Evolutionary conservation across 2,113 vertebrate genomes (phyloP).

Genomic region (Syrrhaptes paradoxus): DNA sequence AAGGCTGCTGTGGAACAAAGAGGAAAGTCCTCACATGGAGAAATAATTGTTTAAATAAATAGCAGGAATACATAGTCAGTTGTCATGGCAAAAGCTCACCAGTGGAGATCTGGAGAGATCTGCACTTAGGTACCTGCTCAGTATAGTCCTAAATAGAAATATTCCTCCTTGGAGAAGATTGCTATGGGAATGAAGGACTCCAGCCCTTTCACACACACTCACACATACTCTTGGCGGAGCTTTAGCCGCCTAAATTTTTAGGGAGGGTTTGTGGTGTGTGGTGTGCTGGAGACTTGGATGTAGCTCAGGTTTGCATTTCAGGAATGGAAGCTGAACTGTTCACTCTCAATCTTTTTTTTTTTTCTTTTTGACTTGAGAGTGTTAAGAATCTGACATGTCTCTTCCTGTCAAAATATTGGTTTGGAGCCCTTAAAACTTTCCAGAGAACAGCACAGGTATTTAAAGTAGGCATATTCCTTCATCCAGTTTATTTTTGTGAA

Average conservation of each 20-base stretch:
- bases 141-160: background rate
- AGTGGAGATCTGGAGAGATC: background rate
- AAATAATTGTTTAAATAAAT: background rate
- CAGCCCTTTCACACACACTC: background rate
- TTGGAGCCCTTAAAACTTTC: background rate
- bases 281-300: background rate
- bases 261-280: background rate
- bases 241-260: background rate
- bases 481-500: background rate
- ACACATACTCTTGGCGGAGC: background rate
- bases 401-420: background rate
- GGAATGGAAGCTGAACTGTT: background rate
- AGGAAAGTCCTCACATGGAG: background rate
- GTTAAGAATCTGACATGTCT: background rate
- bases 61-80: background rate
- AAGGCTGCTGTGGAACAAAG: background rate
- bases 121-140: background rate
- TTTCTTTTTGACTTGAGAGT: background rate
- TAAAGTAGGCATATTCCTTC: background rate
- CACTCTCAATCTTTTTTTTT: background rate
- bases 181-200: background rate
- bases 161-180: background rate
- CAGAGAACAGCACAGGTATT: background rate
- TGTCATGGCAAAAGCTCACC: background rate
- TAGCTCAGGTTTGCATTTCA: background rate